These are phyloP conservation scores for Chironomus riparius DNA, from an alignment of 2,888 invertebrate species.

Conservation along the genomic window DNA sequence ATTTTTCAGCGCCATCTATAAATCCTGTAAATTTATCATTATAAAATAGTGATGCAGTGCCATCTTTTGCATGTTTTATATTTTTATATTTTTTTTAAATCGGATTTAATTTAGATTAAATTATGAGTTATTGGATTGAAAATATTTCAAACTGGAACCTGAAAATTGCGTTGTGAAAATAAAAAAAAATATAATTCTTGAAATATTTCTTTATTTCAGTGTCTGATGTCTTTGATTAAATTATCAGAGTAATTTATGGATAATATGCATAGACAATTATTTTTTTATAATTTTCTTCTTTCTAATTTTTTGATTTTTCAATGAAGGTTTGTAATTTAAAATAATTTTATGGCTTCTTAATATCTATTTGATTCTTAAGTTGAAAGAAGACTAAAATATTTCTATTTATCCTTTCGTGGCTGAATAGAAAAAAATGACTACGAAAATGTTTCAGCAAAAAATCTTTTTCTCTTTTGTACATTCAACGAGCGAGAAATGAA, in stretches of 20 bases:
- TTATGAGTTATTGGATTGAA: too few species aligned
- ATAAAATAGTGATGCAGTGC: too few species aligned
- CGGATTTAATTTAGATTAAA: too few species aligned
- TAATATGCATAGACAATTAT: not conserved
- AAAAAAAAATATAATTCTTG: not conserved
- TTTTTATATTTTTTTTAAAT: too few species aligned
- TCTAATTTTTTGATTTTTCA: not conserved
- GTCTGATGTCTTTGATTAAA: not conserved
- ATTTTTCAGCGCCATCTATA: too few species aligned
- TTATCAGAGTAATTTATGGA: not conserved
- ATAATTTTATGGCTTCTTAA: not conserved
- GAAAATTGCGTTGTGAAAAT: not conserved
- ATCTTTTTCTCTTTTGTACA: not conserved
- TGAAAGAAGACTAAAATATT: not conserved
- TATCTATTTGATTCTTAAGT: not conserved
- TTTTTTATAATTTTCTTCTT: too few species aligned
- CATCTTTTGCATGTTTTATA: too few species aligned
- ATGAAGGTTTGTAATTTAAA: not conserved
- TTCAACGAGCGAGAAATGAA: not conserved
- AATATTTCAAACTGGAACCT: too few species aligned
- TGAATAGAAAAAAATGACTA: constrained; percentile 8
- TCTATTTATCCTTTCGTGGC: not conserved
- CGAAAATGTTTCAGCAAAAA: constrained; percentile 1
- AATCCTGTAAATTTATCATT: too few species aligned
- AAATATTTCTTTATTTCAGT: not conserved